Conservation (phyloP, 2,113 vertebrate genomes). For the Gnathonemus longibarbis region DNA sequence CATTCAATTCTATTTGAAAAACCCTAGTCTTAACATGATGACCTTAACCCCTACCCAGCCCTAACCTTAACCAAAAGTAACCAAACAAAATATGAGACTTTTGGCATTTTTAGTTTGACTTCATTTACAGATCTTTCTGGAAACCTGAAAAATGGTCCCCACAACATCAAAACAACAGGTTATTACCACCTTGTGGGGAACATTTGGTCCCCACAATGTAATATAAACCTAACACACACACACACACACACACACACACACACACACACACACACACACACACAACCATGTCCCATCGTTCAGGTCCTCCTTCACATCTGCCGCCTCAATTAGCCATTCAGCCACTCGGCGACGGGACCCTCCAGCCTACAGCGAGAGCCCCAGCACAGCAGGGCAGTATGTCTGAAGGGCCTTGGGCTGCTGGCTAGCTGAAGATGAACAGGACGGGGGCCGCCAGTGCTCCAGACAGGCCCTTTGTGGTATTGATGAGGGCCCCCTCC, state of each 20-base stretch:
- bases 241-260: neutral
- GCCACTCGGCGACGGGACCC: slow-evolving; percentile 35
- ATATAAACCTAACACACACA: neutral
- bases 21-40: neutral
- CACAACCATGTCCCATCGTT: slow-evolving; percentile 19
- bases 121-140: neutral
- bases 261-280: neutral
- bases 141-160: neutral
- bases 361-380: neutral
- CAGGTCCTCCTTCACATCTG: slow-evolving; percentile 43
- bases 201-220: neutral
- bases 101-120: neutral
- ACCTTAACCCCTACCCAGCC: neutral
- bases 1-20: neutral
- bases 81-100: neutral
- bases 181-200: neutral
- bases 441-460: slow-evolving; percentile 45
- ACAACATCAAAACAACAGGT: neutral
- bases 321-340: slow-evolving; percentile 53
- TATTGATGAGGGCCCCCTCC: slow-evolving; percentile 36
- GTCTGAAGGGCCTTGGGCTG: slow-evolving; percentile 43
- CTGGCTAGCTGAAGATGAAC: slow-evolving; percentile 47
- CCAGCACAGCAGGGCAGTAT: slow-evolving; percentile 42
- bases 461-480: slow-evolving; percentile 56
- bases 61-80: no score